Percentiles rank a stretch among this genome's conserved stretches.
phyloP scores from a whole-genome alignment of 2,888 invertebrate species.

The Dinocampus coccinellae region DNA sequence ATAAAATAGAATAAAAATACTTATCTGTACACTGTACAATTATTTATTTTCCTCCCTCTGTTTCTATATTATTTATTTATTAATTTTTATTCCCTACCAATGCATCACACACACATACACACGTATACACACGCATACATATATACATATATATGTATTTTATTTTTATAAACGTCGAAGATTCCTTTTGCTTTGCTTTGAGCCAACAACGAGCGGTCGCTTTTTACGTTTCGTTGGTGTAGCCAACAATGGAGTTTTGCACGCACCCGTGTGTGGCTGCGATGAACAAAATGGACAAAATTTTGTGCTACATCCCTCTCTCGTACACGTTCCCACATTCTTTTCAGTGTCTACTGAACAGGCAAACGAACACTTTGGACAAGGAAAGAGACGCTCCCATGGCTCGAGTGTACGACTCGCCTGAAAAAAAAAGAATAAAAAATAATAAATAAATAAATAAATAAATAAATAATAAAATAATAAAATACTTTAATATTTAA shows the following conservation, averaged over 20 bases:
- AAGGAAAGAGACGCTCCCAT: constrained; percentile 61
- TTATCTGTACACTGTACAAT: constrained; percentile 4
- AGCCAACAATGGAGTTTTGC: constrained; percentile 63
- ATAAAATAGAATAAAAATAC: constrained; percentile 10
- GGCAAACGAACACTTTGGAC: constrained; percentile 65
- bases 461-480: background rate
- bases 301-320: constrained; percentile 63
- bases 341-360: constrained; percentile 61
- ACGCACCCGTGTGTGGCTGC: constrained; percentile 60
- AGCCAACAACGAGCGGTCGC: constrained; percentile 59
- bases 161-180: constrained; percentile 60
- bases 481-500: background rate
- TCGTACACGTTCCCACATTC: constrained; percentile 64
- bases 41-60: background rate
- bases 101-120: constrained; percentile 4
- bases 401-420: constrained; percentile 63
- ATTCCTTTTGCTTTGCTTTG: constrained; percentile 65
- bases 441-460: background rate
- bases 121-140: too few relatives aligned
- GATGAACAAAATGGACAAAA: constrained; percentile 64
- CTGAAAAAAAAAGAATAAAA: constrained; percentile 46
- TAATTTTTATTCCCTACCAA: background rate
- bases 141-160: too few relatives aligned
- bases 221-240: constrained; percentile 65
- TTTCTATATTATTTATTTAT: background rate